Conservation (phyloP, 2,888 invertebrate species). For the Xanthia icteritia region DNA sequence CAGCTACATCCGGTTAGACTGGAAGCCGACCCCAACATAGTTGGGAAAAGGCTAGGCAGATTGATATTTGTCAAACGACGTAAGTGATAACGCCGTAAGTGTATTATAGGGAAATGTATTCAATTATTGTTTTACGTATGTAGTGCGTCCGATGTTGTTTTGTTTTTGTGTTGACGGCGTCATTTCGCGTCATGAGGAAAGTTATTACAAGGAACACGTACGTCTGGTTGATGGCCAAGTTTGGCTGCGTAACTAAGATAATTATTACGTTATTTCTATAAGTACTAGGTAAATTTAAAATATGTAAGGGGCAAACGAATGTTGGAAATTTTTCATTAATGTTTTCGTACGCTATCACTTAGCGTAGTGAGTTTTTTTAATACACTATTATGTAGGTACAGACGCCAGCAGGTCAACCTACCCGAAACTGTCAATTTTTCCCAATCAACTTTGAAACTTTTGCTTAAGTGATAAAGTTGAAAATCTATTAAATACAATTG, state of each 20-base stretch:
- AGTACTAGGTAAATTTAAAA: neutral
- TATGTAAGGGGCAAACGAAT: neutral
- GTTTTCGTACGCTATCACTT: neutral
- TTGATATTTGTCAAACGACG: neutral
- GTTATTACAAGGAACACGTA: neutral
- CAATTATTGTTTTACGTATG: constrained; percentile 18
- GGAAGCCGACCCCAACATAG: neutral
- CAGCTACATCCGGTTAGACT: neutral
- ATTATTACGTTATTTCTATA: neutral
- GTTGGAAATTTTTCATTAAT: neutral
- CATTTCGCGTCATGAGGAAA: constrained; percentile 54
- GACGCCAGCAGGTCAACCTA: no score
- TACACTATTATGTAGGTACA: no score
- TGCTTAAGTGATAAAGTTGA: no score
- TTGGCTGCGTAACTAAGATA: neutral
- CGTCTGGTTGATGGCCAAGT: neutral
- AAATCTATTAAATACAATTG: no score
- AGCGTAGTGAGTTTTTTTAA: neutral
- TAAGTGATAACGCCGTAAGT: constrained; percentile 16
- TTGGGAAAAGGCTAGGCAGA: neutral
- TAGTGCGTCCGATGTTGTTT: constrained; percentile 4
- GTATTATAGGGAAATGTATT: constrained; percentile 34
- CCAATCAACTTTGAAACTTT: no score
- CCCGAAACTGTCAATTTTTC: no score
- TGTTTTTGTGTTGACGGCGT: constrained; percentile 46